Percentiles rank a stretch among this genome's conserved stretches.
Conservation (phyloP, 2,888 invertebrate species). For the Branchellion lobata region DNA sequence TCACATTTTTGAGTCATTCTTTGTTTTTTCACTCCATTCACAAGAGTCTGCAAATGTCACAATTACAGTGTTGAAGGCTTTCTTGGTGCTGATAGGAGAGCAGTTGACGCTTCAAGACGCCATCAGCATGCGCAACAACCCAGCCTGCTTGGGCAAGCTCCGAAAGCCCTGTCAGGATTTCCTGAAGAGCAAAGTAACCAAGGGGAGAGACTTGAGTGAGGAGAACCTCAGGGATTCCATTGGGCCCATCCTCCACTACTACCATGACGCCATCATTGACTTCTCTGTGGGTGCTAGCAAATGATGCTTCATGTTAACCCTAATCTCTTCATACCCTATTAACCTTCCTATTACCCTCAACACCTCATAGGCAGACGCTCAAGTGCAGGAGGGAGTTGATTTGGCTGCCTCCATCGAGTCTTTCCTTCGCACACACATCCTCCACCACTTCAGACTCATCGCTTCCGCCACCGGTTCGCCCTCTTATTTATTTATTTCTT, state of each 20-base stretch:
- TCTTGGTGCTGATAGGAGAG: background rate
- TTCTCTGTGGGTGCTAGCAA: conserved; percentile 61
- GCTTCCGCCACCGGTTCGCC: conserved; percentile 56
- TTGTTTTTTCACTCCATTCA: no score
- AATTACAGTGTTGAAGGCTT: background rate
- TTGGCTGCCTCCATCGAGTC: conserved; percentile 14
- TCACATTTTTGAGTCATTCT: no score
- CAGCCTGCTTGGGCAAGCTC: conserved; percentile 63
- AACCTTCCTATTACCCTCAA: conserved; percentile 43
- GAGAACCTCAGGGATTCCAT: conserved; percentile 59
- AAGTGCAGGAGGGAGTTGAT: conserved; percentile 61
- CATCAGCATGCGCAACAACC: background rate
- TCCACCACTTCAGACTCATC: background rate
- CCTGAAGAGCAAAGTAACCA: conserved; percentile 63
- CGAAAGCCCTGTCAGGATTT: conserved; percentile 64
- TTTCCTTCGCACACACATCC: background rate
- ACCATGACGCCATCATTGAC: conserved; percentile 62
- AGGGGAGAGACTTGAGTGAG: conserved; percentile 61
- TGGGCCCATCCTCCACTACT: conserved; percentile 63
- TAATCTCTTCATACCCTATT: conserved; percentile 56
- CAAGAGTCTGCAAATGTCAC: no score
- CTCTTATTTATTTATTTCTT: no score
- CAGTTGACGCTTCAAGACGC: background rate
- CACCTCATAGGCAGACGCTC: conserved; percentile 62
- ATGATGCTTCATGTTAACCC: conserved; percentile 59